Evolutionary conservation across 2,888 invertebrate genomes (phyloP), one percentile per base, ranked within the genome.

Genomic region (Kuschelorhynchus macadamiae): DNA sequence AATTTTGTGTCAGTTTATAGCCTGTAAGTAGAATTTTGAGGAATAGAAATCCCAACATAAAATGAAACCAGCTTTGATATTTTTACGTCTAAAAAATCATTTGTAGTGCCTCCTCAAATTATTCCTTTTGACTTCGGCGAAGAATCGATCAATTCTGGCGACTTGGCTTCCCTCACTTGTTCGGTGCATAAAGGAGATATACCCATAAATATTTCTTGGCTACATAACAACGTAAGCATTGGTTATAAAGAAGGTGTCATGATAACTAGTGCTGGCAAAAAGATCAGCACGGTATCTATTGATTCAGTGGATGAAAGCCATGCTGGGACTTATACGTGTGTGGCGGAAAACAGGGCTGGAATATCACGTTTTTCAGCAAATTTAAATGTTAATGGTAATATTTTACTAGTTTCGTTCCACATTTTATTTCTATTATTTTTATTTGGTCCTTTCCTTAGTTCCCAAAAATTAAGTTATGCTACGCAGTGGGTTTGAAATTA

Each of bases 321-420:
- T 81, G 88, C 90, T 72, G 93, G 94, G 68, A 87, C 88, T 79
- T 94, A 92, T 79, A 92, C 91, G 42, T 94, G 94, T 80, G 87
- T 89, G 60, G 93, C 92, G 11, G 82, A 81, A 68, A 89, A 89
- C 79, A 80, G 79, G 67, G 89, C 89, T 33, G 87, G 87, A 70
- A 82, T 82, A 63, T 82, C 84, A 74, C 84, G 84, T 71, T 86
- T 86, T 72, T 84, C 86, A 21, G 85, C 88, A n/a, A 80, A 80
- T 66, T 76, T 88, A 67, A 77, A 85, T 72, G 87, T 88, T 59
- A 88, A 88, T 79, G 87, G 88, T 86, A 78, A 71, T 86, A 63
- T 9, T 44, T 17, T 4, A 17, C 1, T 16, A 8, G 41, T n/a
- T n/a, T n/a, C n/a, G n/a, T n/a, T n/a, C n/a, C n/a, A n/a, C n/a